Evolutionary conservation across 1,140 invertebrate species (phyloP).

Genomic region (Pachypeltis micranthus): DNA sequence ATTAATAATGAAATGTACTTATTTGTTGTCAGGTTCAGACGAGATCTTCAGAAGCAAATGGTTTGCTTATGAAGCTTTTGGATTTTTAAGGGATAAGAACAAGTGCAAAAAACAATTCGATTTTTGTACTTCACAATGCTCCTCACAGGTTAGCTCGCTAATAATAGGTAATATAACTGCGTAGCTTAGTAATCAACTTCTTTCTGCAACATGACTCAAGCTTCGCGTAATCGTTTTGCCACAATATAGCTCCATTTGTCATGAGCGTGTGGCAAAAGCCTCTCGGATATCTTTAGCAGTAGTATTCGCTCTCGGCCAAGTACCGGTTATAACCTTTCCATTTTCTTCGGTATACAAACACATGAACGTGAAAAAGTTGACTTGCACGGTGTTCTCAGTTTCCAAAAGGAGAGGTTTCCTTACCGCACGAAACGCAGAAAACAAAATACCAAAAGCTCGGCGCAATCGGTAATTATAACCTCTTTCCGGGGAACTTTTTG

Average conservation of each 20-base stretch:
- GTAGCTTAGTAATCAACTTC: not conserved
- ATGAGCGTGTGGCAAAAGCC: not conserved
- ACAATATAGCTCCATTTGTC: not conserved
- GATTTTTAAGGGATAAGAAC: slow-evolving; percentile 1
- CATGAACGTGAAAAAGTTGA: not conserved
- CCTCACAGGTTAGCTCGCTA: not conserved
- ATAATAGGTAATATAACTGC: not conserved
- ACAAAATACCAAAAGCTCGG: slow-evolving; percentile 40
- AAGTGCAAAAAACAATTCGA: not conserved
- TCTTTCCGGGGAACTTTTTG: slow-evolving; percentile 32
- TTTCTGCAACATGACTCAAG: not conserved
- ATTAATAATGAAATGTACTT: not conserved
- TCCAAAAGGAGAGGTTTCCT: slow-evolving; percentile 30
- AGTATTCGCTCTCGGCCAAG: not conserved
- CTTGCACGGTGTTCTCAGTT: slow-evolving; percentile 25
- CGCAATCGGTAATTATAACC: slow-evolving; percentile 35
- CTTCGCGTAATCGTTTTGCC: not conserved
- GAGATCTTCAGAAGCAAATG: not conserved
- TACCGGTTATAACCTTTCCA: not conserved
- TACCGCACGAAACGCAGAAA: slow-evolving; percentile 35
- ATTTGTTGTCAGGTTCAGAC: not conserved
- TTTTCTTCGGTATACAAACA: not conserved
- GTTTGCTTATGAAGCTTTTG: not conserved
- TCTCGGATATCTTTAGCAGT: slow-evolving; percentile 7
- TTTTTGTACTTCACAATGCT: not conserved